A percentile compares a stretch with the other conserved stretches of the same genome.
Evolutionary conservation across 2,113 vertebrate species (phyloP).

Genomic region (Synodontis membranacea): DNA sequence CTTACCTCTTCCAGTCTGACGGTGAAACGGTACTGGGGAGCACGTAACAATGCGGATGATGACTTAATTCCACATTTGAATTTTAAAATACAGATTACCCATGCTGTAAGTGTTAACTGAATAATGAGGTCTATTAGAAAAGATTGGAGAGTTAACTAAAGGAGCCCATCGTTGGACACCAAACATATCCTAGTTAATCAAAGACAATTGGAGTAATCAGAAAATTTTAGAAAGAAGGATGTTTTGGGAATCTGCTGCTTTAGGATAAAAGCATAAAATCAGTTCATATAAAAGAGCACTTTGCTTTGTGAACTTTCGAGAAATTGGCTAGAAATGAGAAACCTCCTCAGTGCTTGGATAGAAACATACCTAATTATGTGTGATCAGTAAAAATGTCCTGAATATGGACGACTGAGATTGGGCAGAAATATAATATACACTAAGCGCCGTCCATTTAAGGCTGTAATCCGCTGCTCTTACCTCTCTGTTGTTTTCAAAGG

Average conservation of each 20-base stretch:
- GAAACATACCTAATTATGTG: neutral
- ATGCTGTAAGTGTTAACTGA: neutral
- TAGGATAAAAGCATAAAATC: neutral
- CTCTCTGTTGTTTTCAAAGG: slow-evolving; percentile 71
- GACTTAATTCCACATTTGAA: neutral
- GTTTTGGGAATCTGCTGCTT: no score
- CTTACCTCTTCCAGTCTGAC: no score
- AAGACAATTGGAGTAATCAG: no score
- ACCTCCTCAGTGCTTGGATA: neutral
- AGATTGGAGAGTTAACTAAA: neutral
- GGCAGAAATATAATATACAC: neutral
- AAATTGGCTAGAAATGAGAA: neutral
- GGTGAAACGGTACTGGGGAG: neutral
- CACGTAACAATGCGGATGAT: neutral
- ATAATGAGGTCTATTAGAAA: neutral
- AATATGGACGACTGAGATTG: no score
- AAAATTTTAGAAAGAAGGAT: no score
- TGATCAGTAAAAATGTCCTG: neutral
- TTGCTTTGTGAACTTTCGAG: neutral
- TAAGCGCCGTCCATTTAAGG: neutral
- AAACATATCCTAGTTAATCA: neutral
- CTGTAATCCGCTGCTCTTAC: slow-evolving; percentile 61
- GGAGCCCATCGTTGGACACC: neutral
- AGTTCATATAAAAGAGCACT: neutral
- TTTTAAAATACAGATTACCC: neutral